Evolutionary conservation across 2,888 invertebrate genomes (phyloP), one percentile per base, ranked within the genome.

Genomic region (Leptarthrus brevirostris): DNA sequence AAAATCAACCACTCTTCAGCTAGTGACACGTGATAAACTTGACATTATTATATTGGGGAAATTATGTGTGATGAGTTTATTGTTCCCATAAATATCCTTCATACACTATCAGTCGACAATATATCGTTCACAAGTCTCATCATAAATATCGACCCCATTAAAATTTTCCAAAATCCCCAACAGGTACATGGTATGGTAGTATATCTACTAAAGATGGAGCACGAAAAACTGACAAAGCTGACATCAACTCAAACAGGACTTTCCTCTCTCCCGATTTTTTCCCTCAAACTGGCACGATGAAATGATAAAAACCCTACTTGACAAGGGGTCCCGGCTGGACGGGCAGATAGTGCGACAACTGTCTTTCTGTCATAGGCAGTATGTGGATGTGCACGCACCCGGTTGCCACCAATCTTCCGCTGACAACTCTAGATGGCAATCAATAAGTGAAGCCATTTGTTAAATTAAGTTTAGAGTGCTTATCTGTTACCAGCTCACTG

Each of bases 371-470:
- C 64, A 64, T 64, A 64, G 64, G 44, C 64, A 20, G 58, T 36
- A 58, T 58, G 58, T 58, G 40, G 12, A 14, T 44, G n/a, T 24
- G 64, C 10, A 22, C 14, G 24, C 49, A 30, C 30, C n/a, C n/a
- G n/a, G n/a, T n/a, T n/a, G n/a, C n/a, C 44, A n/a, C 26, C 14
- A 44, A 47, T 44, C 64, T 40, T 44, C 6, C 12, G 64, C 64
- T 47, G 64, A 22, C 64, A 44, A 30, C 47, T 47, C 58, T 30
- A 56, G 47, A 72, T 72, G 58, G 58, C 44, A 72, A 72, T 72
- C 72, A 72, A 72, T 72, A 72, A 72, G 58, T 72, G 72, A 72
- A 72, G 58, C 72, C 72, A 72, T 58, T 72, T 56, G 72, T 72
- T 58, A 72, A 72, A 72, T 72, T 72, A 72, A 72, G 72, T 72